These are phyloP conservation scores for Heteronetta atricapilla DNA, from an alignment of 2,113 vertebrate species.

Conservation along the genomic window DNA sequence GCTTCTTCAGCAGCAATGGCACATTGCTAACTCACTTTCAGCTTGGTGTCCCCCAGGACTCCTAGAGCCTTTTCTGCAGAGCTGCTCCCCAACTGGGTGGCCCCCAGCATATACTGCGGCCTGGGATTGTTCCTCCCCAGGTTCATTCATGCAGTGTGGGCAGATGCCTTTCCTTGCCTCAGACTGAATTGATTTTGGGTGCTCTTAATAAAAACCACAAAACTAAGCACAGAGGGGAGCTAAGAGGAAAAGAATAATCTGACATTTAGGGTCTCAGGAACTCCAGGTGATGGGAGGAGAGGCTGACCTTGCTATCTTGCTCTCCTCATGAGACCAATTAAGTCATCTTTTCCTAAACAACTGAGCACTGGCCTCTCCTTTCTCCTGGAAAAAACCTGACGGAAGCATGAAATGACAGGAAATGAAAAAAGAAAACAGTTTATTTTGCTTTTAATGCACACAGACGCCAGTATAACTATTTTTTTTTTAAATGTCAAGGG, in stretches of 20 bases:
- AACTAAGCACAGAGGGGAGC: not conserved
- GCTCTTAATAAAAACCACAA: not conserved
- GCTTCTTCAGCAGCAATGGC: not conserved
- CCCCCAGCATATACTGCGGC: not conserved
- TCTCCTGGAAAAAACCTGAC: not conserved
- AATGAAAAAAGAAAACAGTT: slow-evolving; percentile 45
- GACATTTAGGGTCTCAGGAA: slow-evolving; percentile 2
- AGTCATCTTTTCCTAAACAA: slow-evolving; percentile 37
- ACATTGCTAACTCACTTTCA: not conserved
- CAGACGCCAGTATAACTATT: not conserved
- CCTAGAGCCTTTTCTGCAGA: not conserved
- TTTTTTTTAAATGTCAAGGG: not conserved
- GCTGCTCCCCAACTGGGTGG: not conserved
- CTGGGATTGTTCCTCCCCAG: not conserved
- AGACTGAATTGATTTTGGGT: not conserved
- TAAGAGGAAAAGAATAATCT: not conserved
- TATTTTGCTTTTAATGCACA: not conserved
- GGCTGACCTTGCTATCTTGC: not conserved
- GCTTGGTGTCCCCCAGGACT: not conserved
- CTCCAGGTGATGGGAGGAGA: not conserved
- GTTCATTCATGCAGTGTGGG: not conserved
- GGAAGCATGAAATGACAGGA: slow-evolving; percentile 17
- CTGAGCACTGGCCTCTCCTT: not conserved
- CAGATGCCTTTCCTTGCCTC: not conserved
- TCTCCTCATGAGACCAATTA: slow-evolving; percentile 7